Conservation (phyloP, 2,797 vertebrate genomes). For the Brachyalestes nurse region DNA sequence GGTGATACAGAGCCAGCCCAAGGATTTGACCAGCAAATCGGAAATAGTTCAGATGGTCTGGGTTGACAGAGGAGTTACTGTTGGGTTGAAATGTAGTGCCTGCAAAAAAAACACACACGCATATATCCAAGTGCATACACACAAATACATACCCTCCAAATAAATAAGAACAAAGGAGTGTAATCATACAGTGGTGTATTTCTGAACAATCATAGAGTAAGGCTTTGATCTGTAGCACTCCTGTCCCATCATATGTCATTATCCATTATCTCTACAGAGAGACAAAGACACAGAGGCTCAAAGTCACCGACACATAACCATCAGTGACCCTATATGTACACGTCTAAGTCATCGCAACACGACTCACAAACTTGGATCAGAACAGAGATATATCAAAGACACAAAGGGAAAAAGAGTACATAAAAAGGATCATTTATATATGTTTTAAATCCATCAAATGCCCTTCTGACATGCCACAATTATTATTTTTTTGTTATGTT, state of each 20-base stretch:
- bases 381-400: background rate
- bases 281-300: background rate
- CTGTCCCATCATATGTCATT: slow-evolving; percentile 24
- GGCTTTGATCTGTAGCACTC: slow-evolving; percentile 15
- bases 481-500: too few relatives aligned
- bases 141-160: slow-evolving; percentile 9
- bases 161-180: slow-evolving; percentile 13
- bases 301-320: slow-evolving; percentile 21
- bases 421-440: background rate
- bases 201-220: slow-evolving; percentile 15
- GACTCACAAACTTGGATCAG: background rate
- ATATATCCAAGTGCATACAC: background rate
- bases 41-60: slow-evolving; percentile 98
- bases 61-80: slow-evolving; percentile 98
- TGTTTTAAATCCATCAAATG: too few relatives aligned
- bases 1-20: slow-evolving; percentile 94
- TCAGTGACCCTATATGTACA: slow-evolving; percentile 5
- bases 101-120: slow-evolving; percentile 58
- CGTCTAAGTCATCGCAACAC: background rate
- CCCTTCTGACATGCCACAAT: too few relatives aligned
- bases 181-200: background rate
- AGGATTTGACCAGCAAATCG: slow-evolving; percentile 96
- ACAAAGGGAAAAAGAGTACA: background rate
- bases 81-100: slow-evolving; percentile 99
- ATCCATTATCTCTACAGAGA: slow-evolving; percentile 8